Evolutionary conservation across 2,797 vertebrate genomes (phyloP).

Genomic region (Ceyx erithaca): DNA sequence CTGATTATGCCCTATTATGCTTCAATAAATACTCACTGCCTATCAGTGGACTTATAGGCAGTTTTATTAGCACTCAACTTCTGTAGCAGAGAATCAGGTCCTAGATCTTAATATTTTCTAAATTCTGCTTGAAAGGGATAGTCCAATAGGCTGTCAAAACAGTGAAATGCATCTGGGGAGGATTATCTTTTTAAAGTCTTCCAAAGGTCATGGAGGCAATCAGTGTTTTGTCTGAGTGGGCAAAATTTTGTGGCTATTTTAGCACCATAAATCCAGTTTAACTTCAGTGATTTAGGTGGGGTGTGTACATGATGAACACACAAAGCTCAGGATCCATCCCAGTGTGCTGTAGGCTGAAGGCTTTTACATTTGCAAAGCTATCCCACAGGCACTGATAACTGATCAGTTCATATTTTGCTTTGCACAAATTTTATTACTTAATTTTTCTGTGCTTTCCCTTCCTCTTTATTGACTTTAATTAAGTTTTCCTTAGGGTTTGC

Average conservation of each 20-base stretch:
- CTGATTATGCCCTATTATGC: background rate
- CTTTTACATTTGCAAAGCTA: conserved; percentile 71
- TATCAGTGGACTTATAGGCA: background rate
- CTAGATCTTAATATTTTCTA: background rate
- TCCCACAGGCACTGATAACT: conserved; percentile 52
- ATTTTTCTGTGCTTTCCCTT: conserved; percentile 50
- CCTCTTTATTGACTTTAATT: conserved; percentile 72
- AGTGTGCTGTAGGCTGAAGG: background rate
- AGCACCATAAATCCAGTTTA: background rate
- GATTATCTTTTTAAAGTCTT: conserved; percentile 2
- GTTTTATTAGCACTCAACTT: background rate
- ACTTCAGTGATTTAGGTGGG: background rate
- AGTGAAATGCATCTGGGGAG: background rate
- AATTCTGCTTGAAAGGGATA: background rate
- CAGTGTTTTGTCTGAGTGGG: background rate
- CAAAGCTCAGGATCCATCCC: background rate
- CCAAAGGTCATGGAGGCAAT: background rate
- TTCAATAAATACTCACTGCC: background rate
- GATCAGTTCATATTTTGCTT: conserved; percentile 74
- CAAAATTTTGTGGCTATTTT: background rate
- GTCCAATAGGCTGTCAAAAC: background rate
- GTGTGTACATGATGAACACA: background rate
- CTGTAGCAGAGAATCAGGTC: background rate
- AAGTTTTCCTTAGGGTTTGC: conserved; percentile 61
- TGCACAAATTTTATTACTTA: conserved; percentile 72